Evolutionary conservation across 2,888 invertebrate genomes (phyloP), one percentile per base, ranked within the genome.

Genomic region (Stenichneumon culpator): DNA sequence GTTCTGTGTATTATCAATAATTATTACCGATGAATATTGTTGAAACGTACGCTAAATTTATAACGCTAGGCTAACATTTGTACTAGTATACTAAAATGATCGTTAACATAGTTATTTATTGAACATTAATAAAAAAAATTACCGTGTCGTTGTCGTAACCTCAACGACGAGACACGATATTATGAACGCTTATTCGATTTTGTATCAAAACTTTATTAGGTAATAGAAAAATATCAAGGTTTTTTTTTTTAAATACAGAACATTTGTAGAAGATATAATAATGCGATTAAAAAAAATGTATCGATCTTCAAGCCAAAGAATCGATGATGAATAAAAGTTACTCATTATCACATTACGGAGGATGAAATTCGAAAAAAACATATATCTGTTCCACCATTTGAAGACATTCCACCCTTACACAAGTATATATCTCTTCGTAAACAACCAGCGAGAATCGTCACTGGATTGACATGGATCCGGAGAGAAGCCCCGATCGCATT

Each of bases 121-220:
- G 52, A n/a, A 36, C 22, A 72, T n/a, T 47, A 22, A 57, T 44
- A 22, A 25, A 57, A 22, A 54, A 57, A 25, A 57, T 4, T 25
- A 57, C 25, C 25, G 57, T 54, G 54, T 54, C 22, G 22, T 52
- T 19, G 19, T 57, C 25, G 57, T 57, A 57, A 57, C 14, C 57
- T 57, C 57, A 57, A 57, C 25, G 57, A 9, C 57, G 57, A 25
- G 57, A 57, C 54, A 57, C 25, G 25, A 57, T 57, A 57, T 25
- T 57, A 25, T 36, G n/a, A 63, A 63, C 63, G 63, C 36, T 63
- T 28, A 19, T 32, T 79, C 68, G 50, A 69, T 79, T 86, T 79
- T 78, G 57, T 83, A 86, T 83, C 79, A 84, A 86, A 87, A 79
- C 54, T 86, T 87, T 87, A 86, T 86, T 87, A 25, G 60, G 68